These are phyloP conservation scores for Muscicapa comitata DNA, from an alignment of 2,797 vertebrate species.

Conservation along the genomic window DNA sequence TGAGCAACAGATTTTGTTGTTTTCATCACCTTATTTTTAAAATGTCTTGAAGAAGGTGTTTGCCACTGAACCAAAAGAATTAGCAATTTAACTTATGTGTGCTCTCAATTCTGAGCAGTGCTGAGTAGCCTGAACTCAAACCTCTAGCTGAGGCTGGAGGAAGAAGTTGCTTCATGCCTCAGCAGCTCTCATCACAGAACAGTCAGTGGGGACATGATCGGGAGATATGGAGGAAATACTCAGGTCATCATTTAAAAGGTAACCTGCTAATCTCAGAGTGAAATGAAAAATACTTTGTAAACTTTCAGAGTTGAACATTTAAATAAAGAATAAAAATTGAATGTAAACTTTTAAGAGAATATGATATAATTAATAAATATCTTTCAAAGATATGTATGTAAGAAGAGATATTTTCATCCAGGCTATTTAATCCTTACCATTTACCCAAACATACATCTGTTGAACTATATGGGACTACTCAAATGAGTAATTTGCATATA, in stretches of 20 bases:
- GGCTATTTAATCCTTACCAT: background rate
- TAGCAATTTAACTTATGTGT: background rate
- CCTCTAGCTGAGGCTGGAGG: background rate
- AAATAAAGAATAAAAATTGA: background rate
- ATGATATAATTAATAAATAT: background rate
- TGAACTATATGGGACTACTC: background rate
- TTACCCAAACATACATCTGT: background rate
- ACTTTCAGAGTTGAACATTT: background rate
- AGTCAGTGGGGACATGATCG: background rate
- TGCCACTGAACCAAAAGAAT: background rate
- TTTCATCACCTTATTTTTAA: slow-evolving; percentile 54
- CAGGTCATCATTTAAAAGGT: background rate
- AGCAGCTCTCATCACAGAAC: background rate
- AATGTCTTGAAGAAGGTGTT: slow-evolving; percentile 19
- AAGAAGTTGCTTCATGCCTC: background rate
- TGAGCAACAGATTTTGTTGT: slow-evolving; percentile 52
- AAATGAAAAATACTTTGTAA: background rate
- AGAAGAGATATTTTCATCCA: background rate
- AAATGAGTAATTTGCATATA: background rate
- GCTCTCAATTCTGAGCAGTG: background rate
- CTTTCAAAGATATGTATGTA: background rate
- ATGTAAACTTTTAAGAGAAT: background rate
- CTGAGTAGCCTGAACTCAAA: background rate
- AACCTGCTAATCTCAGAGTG: background rate
- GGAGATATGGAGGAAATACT: background rate